Evolutionary conservation across 2,797 vertebrate genomes (phyloP).

Genomic region (Acrossocheilus wenchowensis): DNA sequence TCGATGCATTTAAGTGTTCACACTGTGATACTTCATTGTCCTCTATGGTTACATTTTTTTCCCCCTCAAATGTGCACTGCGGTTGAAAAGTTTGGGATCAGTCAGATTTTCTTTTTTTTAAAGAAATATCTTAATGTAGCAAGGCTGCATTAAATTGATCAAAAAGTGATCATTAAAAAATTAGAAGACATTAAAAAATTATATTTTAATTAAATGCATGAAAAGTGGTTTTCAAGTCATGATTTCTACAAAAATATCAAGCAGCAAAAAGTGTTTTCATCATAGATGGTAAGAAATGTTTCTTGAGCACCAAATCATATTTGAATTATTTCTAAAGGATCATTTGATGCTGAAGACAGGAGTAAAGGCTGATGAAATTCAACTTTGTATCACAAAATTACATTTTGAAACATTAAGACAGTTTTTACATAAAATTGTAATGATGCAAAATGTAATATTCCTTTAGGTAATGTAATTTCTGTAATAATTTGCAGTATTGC

Average conservation of each 20-base stretch:
- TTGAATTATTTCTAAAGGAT: background rate
- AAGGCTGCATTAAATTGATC: background rate
- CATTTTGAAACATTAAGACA: background rate
- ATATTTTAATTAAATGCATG: background rate
- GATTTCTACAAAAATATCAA: background rate
- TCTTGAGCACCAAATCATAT: background rate
- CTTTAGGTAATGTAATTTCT: background rate
- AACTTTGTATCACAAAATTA: background rate
- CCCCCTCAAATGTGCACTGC: background rate
- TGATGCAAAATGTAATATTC: background rate
- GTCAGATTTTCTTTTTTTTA: background rate
- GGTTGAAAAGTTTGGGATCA: background rate
- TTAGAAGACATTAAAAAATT: background rate
- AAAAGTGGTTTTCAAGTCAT: background rate
- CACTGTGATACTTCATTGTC: background rate
- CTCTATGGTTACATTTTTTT: background rate
- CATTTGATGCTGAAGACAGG: background rate
- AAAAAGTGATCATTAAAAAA: background rate
- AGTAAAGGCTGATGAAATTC: background rate
- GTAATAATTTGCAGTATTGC: background rate
- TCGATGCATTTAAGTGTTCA: background rate
- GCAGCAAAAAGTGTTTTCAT: background rate
- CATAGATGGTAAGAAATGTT: background rate
- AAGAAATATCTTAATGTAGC: background rate
- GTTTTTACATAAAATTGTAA: background rate